Evolutionary conservation across 2,797 vertebrate species (phyloP), one percentile per base, ranked within the genome.

Genomic region (Propithecus deckenii): DNA sequence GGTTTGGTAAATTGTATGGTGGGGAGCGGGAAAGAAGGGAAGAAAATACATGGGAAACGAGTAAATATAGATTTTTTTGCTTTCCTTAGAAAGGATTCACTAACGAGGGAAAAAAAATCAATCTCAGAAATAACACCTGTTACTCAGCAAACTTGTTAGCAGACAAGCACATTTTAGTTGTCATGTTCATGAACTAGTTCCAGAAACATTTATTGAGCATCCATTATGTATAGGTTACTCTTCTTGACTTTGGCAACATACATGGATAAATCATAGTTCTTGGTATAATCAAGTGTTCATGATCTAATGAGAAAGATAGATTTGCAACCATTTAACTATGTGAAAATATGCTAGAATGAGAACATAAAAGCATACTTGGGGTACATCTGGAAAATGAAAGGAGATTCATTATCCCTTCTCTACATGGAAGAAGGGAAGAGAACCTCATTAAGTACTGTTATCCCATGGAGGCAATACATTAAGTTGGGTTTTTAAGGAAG

Each of bases 381-480:
- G 57, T 48, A 71, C 25, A 81, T 12, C 9, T 9, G 67, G 52
- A 81, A 46, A 57, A 8, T 12, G 2, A 25, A 69, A n/a, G 35
- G 3, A 55, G 22, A 86, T 38, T n/a, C 7, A 15, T 75, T 72
- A 65, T 52, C 7, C 6, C 5, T 41, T 96, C 46, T 35, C 2
- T 5, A 20, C 10, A 6, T 2, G 5, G 25, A 71, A 32, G 4
- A 67, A 17, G 11, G 13, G 5, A 17, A 0, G 4, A 59, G 7
- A 28, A 32, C 4, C 12, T 61, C 28, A 7, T 79, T 69, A 74
- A 22, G 3, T 23, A 43, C 11, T 17, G 3, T 11, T 32, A 15
- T 59, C 9, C n/a, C 0, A 0, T 22, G 4, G 7, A 76, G 28
- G 2, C 25, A 52, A 14, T 28, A 18, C 18, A 12, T 50, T 50